Base-by-base conservation (phyloP, 2,888 invertebrate genomes). In the Parnassius apollo region DNA sequence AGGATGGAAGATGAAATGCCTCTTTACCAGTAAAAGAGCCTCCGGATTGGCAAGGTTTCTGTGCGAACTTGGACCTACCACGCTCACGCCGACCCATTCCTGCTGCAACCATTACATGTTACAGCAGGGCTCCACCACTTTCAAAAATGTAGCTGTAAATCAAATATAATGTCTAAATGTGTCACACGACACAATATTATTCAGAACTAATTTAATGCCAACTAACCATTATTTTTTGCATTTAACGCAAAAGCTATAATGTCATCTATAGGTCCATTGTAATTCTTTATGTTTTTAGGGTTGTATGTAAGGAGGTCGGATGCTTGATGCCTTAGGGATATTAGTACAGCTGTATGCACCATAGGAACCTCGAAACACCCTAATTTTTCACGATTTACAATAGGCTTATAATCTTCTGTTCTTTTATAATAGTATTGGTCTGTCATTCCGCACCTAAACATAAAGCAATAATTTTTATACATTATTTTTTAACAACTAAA, bases 201-300 rank as follows among this genome's bases (percentile, higher is more conserved):
- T 44, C 10, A 44, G 11, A 8, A 44, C 44, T 8, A 11, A 11
- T 9, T 9, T 35, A 55, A 44, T 8, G 35, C 7, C 2, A 44
- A 45, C 70, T 73, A 77, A 94, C 94, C 93, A 67, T 94, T 93
- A 65, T 88, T 90, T 75, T 94, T 95, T 1, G 98, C 97, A 54
- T 96, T 96, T 10, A 96, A 82, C 3, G 98, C 98, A 88, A 99
- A 98, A 0, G 95, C 93, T 68, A 99, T 98, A 57, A 99, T 97
- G 81, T 99, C 99, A 87, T 99, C 98, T 1, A 93, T 89, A 0
- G 98, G 96, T 0, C 98, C 97, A 59, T 93, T 83, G 72, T 96
- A 97, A n/a, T 86, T 77, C 2, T 76, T 74, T 0, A 95, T 74
- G 58, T 94, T 94, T 2, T 91, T 81, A 0, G 95, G 93, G 65